Evolutionary conservation across 2,888 invertebrate genomes (phyloP).

Genomic region (Hirtodrosophila alboralis): DNA sequence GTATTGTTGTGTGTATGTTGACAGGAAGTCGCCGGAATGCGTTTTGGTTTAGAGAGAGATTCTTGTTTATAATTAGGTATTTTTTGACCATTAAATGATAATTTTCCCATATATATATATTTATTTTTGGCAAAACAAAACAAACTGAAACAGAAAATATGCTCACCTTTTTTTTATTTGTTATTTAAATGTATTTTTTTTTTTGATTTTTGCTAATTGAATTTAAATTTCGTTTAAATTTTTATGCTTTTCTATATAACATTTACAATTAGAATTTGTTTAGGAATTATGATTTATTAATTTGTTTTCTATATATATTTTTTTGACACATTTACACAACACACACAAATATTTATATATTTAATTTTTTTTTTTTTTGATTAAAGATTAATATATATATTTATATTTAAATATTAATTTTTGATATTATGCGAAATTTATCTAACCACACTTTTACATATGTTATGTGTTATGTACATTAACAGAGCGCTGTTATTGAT

Average conservation of each 20-base stretch:
- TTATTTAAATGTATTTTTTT: too few relatives aligned
- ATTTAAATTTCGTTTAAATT: too few relatives aligned
- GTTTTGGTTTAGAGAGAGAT: slow-evolving; percentile 45
- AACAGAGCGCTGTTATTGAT: slow-evolving; percentile 57
- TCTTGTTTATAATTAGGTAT: slow-evolving; percentile 47
- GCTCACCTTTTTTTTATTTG: slow-evolving; percentile 34
- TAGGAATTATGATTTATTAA: slow-evolving; percentile 69
- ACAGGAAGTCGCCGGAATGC: slow-evolving; percentile 74
- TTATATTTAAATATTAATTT: slow-evolving; percentile 12
- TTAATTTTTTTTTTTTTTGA: too few relatives aligned
- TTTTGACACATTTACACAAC: slow-evolving; percentile 48
- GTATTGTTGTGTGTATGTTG: slow-evolving; percentile 41
- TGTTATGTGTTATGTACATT: slow-evolving; percentile 50
- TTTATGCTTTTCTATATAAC: neutral
- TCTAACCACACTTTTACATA: slow-evolving; percentile 60
- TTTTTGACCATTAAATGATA: slow-evolving; percentile 32
- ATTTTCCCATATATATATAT: too few relatives aligned
- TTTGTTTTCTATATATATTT: too few relatives aligned
- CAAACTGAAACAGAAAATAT: slow-evolving; percentile 12
- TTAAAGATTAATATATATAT: slow-evolving; percentile 14
- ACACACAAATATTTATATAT: too few relatives aligned
- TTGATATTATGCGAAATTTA: slow-evolving; percentile 54
- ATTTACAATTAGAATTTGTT: slow-evolving; percentile 58
- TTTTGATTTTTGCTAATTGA: slow-evolving; percentile 14
- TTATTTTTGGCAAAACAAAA: too few relatives aligned